Conservation (phyloP, 2,888 invertebrate species). For the Cotesia congregata region DNA sequence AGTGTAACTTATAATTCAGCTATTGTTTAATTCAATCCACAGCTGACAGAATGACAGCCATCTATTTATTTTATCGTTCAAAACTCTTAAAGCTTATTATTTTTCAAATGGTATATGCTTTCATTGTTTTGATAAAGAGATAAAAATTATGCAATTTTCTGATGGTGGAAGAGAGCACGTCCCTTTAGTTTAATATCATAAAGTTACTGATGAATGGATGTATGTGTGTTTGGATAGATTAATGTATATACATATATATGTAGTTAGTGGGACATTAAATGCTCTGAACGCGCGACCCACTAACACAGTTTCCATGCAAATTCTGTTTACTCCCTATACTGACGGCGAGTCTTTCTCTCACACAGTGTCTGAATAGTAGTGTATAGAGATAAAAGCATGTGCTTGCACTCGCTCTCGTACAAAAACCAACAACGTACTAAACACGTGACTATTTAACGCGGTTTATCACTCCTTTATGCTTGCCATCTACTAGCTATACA, state of each 20-base stretch:
- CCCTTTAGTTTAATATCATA: too few species aligned
- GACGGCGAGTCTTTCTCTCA: conserved; percentile 45
- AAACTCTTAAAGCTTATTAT: background rate
- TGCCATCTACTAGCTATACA: background rate
- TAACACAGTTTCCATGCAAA: conserved; percentile 69
- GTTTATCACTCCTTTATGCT: background rate
- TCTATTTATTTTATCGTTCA: background rate
- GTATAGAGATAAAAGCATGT: background rate
- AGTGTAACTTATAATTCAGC: conserved; percentile 16
- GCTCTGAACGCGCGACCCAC: conserved; percentile 62
- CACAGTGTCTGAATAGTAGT: conserved; percentile 8
- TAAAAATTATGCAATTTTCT: conserved; percentile 10
- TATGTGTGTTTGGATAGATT: too few species aligned
- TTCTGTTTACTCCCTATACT: conserved; percentile 66
- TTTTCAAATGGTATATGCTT: conserved; percentile 32
- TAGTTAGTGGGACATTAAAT: conserved; percentile 55
- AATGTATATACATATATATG: background rate
- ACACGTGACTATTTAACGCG: background rate
- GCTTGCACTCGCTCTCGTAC: background rate
- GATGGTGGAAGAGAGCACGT: too few species aligned
- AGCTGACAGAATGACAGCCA: conserved; percentile 58
- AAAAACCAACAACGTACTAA: background rate
- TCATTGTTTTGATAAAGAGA: conserved; percentile 29
- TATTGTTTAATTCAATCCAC: conserved; percentile 50
- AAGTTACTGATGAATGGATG: too few species aligned